Conservation (phyloP, 1,140 invertebrate genomes). For the Gonioctena quinquepunctata region DNA sequence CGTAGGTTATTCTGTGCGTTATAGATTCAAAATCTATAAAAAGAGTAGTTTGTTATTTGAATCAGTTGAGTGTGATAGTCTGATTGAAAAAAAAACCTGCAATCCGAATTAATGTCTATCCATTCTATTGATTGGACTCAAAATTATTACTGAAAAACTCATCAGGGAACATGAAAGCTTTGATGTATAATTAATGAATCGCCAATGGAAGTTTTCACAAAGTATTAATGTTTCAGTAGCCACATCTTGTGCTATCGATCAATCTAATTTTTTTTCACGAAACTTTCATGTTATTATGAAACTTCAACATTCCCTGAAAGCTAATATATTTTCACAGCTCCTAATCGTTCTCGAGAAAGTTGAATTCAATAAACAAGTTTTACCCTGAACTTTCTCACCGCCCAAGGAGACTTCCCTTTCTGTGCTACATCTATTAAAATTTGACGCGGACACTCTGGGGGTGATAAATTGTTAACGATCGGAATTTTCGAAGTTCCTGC, state of each 20-base stretch:
- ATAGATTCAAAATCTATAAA: no score
- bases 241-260: neutral
- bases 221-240: no score
- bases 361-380: constrained; percentile 9
- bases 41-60: no score
- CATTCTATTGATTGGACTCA: no score
- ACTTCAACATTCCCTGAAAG: neutral
- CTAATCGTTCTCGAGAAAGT: constrained; percentile 2
- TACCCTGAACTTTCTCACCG: neutral
- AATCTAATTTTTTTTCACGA: neutral
- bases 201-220: no score
- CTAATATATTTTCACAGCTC: constrained; percentile 7
- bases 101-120: no score
- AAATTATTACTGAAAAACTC: no score
- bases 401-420: neutral
- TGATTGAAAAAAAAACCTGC: no score
- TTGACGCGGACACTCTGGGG: neutral
- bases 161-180: no score
- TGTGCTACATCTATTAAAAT: constrained; percentile 4
- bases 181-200: no score
- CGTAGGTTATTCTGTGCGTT: no score
- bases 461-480: constrained; percentile 5
- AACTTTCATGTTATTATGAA: neutral
- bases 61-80: no score
- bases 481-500: neutral